Conservation (phyloP, 2,113 vertebrate species). For the Gopherus flavomarginatus region DNA sequence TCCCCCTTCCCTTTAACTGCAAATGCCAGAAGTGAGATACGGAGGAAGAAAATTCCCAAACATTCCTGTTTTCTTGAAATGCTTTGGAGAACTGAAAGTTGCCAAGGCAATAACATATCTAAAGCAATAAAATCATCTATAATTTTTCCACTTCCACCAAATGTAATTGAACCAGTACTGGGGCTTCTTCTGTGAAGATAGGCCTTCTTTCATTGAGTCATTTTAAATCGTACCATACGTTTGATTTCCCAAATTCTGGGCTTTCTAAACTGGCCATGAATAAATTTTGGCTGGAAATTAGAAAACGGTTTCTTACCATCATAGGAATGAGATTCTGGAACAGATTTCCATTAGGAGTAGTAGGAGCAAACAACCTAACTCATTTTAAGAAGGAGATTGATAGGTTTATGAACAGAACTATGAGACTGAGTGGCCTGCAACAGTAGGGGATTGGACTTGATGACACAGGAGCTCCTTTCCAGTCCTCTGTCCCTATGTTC, state of each 20-base stretch:
- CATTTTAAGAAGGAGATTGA: neutral
- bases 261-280: neutral
- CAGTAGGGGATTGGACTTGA: neutral
- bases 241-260: neutral
- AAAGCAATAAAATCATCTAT: neutral
- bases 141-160: neutral
- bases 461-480: neutral
- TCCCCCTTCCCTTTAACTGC: neutral
- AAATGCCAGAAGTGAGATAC: accelerated
- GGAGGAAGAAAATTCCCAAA: neutral
- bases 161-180: neutral
- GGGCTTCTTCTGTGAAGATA: neutral
- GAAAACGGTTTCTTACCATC: neutral
- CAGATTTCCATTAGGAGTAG: neutral
- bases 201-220: neutral
- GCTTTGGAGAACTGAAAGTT: accelerated
- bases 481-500: neutral
- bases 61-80: neutral
- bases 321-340: neutral
- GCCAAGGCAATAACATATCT: neutral
- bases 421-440: neutral
- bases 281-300: neutral
- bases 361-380: neutral
- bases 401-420: neutral
- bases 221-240: neutral